Conservation (phyloP, 2,888 invertebrate genomes). For the Xestia sexstrigata region DNA sequence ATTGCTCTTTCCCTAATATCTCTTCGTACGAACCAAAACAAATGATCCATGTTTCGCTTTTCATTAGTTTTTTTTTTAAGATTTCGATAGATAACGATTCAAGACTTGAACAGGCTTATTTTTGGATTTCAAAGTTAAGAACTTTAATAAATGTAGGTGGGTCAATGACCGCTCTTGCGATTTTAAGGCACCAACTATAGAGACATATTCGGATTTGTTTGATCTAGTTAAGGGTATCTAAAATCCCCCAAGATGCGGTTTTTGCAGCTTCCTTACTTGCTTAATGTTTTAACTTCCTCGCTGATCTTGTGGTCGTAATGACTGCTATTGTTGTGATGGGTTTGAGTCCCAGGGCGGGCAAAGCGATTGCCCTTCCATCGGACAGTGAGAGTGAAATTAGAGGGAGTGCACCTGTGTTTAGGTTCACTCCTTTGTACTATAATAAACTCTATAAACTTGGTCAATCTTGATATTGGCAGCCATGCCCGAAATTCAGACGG, state of each 20-base stretch:
- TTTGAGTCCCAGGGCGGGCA: not conserved
- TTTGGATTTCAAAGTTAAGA: no score
- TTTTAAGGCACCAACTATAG: no score
- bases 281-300: not conserved
- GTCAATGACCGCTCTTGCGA: no score
- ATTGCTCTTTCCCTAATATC: no score
- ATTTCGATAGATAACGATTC: no score
- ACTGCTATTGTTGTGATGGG: not conserved
- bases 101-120: no score
- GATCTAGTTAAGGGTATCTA: not conserved
- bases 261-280: not conserved
- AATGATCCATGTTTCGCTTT: no score
- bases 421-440: no score
- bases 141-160: no score
- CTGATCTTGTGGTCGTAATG: not conserved
- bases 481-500: not conserved
- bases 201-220: not conserved
- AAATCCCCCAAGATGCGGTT: not conserved
- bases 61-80: no score
- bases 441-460: no score
- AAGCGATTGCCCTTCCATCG: not conserved
- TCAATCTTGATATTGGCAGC: not conserved
- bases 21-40: no score
- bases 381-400: not conserved
- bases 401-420: not conserved